Evolutionary conservation across 2,888 invertebrate genomes (phyloP), one percentile per base, ranked within the genome.

Genomic region (Hartigia nigra): DNA sequence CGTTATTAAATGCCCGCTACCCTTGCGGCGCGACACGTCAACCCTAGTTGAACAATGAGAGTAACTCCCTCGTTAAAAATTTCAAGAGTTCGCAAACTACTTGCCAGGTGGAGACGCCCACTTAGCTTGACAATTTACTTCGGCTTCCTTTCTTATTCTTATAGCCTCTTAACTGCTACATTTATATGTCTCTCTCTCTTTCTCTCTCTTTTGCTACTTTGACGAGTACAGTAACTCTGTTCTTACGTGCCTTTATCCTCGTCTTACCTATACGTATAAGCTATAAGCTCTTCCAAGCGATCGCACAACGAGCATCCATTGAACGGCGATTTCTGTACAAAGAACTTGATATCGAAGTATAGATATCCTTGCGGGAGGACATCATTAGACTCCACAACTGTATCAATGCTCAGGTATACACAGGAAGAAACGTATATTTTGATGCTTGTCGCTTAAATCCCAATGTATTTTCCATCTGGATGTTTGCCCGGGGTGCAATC

Each of bases 1-100:
- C 78, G 78, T 75, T 76, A 78, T 78, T 78, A 78, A 78, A 76
- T 78, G 75, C 76, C 69, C 36, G 69, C n/a, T n/a, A n/a, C 69
- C 23, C 69, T 36, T 35, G 69, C 36, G 70, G 74, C 74, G 37
- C 72, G 32, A 12, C 31, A 12, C 72, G 72, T 72, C 72, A 72
- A 34, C 72, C 70, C 70, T 31, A 12, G n/a, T 34, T 72, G 31
- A 72, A 31, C 32, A 31, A 72, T 31, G 32, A 14, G 34, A 72
- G 12, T 1, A 12, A 72, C 12, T 55, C 14, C 9, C 55, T 39
- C 9, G 39, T 23, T 9, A 55, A 23, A 55, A 55, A 55, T 55
- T 55, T 55, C 9, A 55, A 23, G 55, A 55, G 55, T 55, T 23
- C 55, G 9, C 2, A 23, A 55, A 55, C 55, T 55, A 55, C 55